Percentiles rank a stretch among this genome's conserved stretches.
Conservation (phyloP, 2,888 invertebrate genomes). For the Nasonovia ribisnigri region DNA sequence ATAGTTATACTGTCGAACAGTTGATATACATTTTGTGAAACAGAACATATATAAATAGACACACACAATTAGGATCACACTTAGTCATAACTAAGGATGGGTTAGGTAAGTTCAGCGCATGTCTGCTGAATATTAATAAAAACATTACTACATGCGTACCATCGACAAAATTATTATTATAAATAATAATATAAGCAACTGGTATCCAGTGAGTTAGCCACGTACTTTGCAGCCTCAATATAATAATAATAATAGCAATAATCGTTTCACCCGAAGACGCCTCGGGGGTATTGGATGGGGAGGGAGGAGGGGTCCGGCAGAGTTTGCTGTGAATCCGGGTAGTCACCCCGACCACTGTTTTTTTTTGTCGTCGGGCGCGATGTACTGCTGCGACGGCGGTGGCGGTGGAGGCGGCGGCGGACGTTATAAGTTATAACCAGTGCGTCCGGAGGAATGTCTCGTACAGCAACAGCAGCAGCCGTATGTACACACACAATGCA, state of each 20-base stretch:
- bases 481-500: slow-evolving; percentile 43
- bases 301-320: neutral
- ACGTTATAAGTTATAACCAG: slow-evolving; percentile 6
- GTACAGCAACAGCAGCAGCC: slow-evolving; percentile 17
- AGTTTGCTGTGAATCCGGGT: neutral
- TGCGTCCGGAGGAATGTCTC: slow-evolving; percentile 32
- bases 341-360: slow-evolving; percentile 14
- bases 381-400: neutral
- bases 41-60: neutral
- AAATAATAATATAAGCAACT: slow-evolving; percentile 1
- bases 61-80: neutral
- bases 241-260: neutral
- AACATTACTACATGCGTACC: neutral
- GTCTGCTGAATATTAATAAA: neutral
- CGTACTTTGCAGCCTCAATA: neutral
- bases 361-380: neutral
- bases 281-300: neutral
- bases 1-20: neutral
- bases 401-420: neutral
- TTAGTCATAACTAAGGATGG: neutral
- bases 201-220: neutral
- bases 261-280: neutral
- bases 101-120: neutral
- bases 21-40: neutral
- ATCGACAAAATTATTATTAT: neutral